A percentile compares a stretch with the other conserved stretches of the same genome.
phyloP scores from a whole-genome alignment of 2,888 invertebrate genomes.

The Magallana nippona region DNA sequence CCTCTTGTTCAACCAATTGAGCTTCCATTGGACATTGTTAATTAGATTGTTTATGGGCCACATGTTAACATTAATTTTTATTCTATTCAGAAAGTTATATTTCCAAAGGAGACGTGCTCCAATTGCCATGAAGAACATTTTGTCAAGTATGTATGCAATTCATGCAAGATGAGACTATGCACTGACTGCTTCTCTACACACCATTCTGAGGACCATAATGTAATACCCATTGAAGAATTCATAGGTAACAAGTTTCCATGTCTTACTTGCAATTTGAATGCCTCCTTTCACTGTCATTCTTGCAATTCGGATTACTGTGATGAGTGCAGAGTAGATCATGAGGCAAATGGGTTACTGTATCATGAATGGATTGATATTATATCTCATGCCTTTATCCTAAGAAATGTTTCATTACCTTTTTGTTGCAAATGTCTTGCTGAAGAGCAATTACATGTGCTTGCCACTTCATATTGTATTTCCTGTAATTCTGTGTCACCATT shows the following conservation, averaged over 20 bases:
- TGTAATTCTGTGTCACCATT: not conserved
- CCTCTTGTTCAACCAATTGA: too few species aligned
- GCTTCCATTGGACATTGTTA: too few species aligned
- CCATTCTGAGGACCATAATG: not conserved
- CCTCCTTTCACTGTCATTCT: not conserved
- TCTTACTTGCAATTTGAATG: not conserved
- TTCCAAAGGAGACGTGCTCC: constrained; percentile 6
- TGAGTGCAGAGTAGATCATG: not conserved
- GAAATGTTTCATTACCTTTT: not conserved
- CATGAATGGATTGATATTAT: constrained; percentile 15
- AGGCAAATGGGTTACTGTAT: not conserved
- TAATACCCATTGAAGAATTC: not conserved
- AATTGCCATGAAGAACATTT: not conserved
- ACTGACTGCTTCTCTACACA: not conserved
- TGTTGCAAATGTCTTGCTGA: not conserved
- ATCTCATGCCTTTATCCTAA: not conserved
- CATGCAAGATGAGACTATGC: not conserved
- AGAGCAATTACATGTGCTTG: not conserved
- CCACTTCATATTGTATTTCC: not conserved
- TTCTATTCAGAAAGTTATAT: not conserved
- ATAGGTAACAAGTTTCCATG: not conserved
- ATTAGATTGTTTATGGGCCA: too few species aligned
- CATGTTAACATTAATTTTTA: too few species aligned
- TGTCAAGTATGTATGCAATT: not conserved
- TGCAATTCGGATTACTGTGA: not conserved